Evolutionary conservation across 2,888 invertebrate genomes (phyloP).

Genomic region (Chirona hameri): DNA sequence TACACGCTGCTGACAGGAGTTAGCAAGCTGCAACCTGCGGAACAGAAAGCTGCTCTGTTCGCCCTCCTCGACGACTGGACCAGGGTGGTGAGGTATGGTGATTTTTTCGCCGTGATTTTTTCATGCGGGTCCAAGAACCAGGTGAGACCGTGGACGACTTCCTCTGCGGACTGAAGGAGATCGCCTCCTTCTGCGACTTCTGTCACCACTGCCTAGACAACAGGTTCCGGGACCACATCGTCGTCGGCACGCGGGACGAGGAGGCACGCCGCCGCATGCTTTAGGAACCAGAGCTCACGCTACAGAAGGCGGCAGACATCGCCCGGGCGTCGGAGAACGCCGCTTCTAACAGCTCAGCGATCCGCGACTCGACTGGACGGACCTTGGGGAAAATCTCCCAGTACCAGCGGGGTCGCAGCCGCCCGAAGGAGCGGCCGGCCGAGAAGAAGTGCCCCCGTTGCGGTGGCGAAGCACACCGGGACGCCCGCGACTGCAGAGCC

Average conservation of each 20-base stretch:
- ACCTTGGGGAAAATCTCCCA: too few relatives aligned
- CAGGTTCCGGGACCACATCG: background rate
- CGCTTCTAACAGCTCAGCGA: too few relatives aligned
- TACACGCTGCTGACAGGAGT: background rate
- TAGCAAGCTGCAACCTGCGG: background rate
- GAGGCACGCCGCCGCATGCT: too few relatives aligned
- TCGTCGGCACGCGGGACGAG: background rate
- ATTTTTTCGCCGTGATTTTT: background rate
- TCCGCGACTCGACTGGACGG: too few relatives aligned
- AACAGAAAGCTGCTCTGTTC: background rate
- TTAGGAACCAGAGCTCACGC: too few relatives aligned
- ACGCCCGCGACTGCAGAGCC: too few relatives aligned
- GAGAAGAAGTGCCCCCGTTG: too few relatives aligned
- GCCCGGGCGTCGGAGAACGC: too few relatives aligned
- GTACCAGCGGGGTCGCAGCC: background rate
- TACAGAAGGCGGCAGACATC: too few relatives aligned
- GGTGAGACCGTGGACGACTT: background rate
- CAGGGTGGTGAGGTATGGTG: background rate
- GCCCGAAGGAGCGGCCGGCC: background rate
- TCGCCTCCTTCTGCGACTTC: background rate
- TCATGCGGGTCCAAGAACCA: background rate
- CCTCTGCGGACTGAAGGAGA: background rate
- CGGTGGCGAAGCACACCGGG: too few relatives aligned
- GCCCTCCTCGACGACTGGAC: background rate
- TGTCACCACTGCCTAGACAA: background rate